Percentiles rank a stretch among this genome's conserved stretches.
Conservation (phyloP, 30 jellyfish, hydroid and myxozoan genomes). For the Aurelia aurita region DNA sequence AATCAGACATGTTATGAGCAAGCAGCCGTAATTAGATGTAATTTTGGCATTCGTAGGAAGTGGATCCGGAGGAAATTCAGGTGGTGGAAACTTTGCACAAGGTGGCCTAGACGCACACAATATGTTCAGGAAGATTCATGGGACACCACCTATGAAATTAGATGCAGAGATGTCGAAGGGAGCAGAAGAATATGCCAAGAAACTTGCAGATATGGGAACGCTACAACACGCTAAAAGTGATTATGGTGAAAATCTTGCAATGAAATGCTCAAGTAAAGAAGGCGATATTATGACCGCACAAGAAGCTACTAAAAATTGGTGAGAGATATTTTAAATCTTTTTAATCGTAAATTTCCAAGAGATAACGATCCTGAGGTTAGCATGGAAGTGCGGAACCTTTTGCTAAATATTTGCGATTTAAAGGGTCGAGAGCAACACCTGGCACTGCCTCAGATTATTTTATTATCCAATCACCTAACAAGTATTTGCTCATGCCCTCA, state of each 20-base stretch:
- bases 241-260: constrained; percentile 91
- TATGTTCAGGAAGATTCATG: constrained; percentile 75
- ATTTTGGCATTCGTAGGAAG: too few relatives aligned
- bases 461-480: too few relatives aligned
- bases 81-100: constrained; percentile 9
- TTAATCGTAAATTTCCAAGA: too few relatives aligned
- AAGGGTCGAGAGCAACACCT: too few relatives aligned
- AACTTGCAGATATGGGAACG: constrained; percentile 68
- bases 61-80: too few relatives aligned
- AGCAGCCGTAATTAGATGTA: too few relatives aligned
- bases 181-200: constrained; percentile 82
- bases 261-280: constrained; percentile 74
- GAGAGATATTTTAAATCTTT: neutral
- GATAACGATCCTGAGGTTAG: too few relatives aligned
- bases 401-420: too few relatives aligned
- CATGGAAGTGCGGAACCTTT: too few relatives aligned
- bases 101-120: constrained; percentile 75
- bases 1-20: too few relatives aligned
- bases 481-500: too few relatives aligned
- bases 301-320: constrained; percentile 95
- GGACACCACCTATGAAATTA: constrained; percentile 31
- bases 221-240: constrained; percentile 36
- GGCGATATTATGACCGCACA: constrained; percentile 87
- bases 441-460: too few relatives aligned
- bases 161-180: constrained; percentile 54